Evolutionary conservation across 2,888 invertebrate genomes (phyloP), one percentile per base, ranked within the genome.

Genomic region (Calliphora vomitoria): DNA sequence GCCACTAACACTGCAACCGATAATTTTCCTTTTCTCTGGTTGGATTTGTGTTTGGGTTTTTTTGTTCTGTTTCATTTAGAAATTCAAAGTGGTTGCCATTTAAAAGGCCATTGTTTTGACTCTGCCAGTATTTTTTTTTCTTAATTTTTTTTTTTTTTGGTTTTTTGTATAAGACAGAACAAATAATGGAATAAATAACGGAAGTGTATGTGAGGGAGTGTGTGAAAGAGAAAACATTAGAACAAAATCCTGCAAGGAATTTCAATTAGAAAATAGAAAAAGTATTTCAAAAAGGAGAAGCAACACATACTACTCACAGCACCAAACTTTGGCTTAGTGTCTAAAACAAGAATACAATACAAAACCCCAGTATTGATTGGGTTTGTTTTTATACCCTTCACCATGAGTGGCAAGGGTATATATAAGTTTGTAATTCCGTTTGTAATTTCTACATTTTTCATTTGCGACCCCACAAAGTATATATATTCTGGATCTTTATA

Each of bases 201-300:
- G 6, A 68, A 68, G 47, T 58, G 15, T 76, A 5, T 69, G 50
- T 47, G 31, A 31, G 25, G 15, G 41, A 35, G 35, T 44, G 35
- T 38, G 11, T 5, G 8, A 35, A 60, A 68, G 55, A 69, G 53
- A 71, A 76, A 60, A 18, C 55, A 25, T 76, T 74, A 18, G 10
- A 69, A 35, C 60, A 75, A 72, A 71, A 35, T n/a, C n/a, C 50
- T 80, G 82, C 75, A 79, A 85, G 79, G 82, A 85, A 85, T 87
- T 87, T 85, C 87, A 87, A 87, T 87, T 85, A 87, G 79, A 79
- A 87, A 50, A 75, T 80, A 53, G 53, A 76, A 78, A 47, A 60
- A 82, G 79, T 60, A 74, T 81, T 72, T 55, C n/a, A 55, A 60
- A 64, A 38, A 58, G 20, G 5, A 20, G 44, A 78, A 55, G 5